Base-by-base conservation (phyloP, 1,140 invertebrate species). In the Zophobas morio region DNA sequence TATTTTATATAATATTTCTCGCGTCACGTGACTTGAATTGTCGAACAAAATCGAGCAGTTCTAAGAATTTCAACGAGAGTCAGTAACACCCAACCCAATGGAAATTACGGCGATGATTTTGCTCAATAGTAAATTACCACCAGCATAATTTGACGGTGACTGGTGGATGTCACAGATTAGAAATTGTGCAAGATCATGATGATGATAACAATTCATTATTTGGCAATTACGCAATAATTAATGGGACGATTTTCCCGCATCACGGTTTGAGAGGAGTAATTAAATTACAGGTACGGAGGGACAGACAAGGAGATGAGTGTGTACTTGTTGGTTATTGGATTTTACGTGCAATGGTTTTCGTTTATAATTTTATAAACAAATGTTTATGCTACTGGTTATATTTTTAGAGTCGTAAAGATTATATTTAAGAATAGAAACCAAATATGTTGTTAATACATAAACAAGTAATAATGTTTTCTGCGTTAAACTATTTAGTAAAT, bases 141-240 rank as follows among this genome's bases (percentile, higher is more conserved):
- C 60, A 42, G 20, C 34, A 46, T 46, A 5, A 56, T 33, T 56
- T 56, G 4, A 56, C 6, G 54, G 8, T 56, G 54, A 56, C 54
- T 56, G 42, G 42, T 46, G 32, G 1, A 35, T 56, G 54, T 37
- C 56, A 60, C 6, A 6, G n/a, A 36, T 36, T 60, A 60, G 34
- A 60, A 60, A 6, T 60, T 60, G 56, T 60, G 56, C 56, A 39
- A n/a, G 56, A 37, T 60, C 56, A 60, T 60, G 56, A 60, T 60
- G 54, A 57, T 6, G 34, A 57, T 57, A 36, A 60, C 35, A 54
- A 54, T 54, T 54, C 53, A 39, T 60, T 60, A 60, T 60, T 35
- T 35, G 32, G 8, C 37, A 60, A 60, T 60, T 35, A 60, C 34
- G 56, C 35, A 60, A 35, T 35, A 60, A 60, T 60, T 60, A 60